Percentiles rank a stretch among this genome's conserved stretches.
Conservation (phyloP, 2,888 invertebrate species). For the Cerastoderma edule region DNA sequence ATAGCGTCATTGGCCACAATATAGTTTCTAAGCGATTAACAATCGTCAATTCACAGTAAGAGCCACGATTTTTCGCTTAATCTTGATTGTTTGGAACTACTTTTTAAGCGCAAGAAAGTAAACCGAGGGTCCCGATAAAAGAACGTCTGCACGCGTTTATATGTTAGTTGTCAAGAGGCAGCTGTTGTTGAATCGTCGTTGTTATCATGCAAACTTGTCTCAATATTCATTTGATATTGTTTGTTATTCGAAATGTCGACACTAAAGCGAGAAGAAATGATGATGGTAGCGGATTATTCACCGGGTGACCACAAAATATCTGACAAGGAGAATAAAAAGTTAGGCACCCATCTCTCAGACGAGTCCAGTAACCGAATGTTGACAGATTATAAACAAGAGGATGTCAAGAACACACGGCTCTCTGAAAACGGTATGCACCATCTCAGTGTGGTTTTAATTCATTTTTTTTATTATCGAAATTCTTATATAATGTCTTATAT, state of each 20-base stretch:
- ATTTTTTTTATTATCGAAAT: too few species aligned
- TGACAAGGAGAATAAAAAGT: constrained; percentile 45
- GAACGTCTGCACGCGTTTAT: background rate
- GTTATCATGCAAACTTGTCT: constrained; percentile 66
- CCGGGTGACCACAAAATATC: constrained; percentile 66
- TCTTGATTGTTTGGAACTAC: constrained; percentile 4
- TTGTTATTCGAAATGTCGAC: constrained; percentile 49
- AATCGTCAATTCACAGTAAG: too few species aligned
- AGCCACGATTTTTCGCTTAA: background rate
- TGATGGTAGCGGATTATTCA: constrained; percentile 72
- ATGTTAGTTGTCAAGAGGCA: constrained; percentile 56
- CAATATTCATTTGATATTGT: constrained; percentile 39
- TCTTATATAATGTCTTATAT: too few species aligned
- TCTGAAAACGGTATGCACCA: constrained; percentile 16
- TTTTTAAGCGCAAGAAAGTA: constrained; percentile 3
- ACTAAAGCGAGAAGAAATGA: constrained; percentile 61
- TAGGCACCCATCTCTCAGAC: constrained; percentile 44
- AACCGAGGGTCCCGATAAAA: constrained; percentile 14
- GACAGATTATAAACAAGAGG: constrained; percentile 47
- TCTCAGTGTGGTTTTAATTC: too few species aligned
- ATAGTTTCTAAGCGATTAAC: too few species aligned
- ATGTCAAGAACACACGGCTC: constrained; percentile 11
- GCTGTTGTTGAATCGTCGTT: constrained; percentile 33
- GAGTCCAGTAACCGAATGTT: constrained; percentile 39
- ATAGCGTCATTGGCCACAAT: too few species aligned